Conservation (phyloP, 37 sponge, comb jelly and placozoan species). For the Haliclona indistincta region DNA sequence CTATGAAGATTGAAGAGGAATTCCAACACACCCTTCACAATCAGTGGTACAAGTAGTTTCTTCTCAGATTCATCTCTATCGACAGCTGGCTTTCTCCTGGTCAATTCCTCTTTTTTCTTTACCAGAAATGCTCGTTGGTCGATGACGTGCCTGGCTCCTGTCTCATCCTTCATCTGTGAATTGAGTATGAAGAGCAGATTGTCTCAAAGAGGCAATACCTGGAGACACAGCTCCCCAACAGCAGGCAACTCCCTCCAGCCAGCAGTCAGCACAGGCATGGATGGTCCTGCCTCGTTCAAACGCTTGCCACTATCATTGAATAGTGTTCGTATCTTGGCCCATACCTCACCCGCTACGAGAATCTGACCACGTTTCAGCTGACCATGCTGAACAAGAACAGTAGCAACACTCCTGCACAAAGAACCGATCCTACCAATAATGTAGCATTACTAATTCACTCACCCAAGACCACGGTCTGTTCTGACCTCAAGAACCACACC, state of each 20-base stretch:
- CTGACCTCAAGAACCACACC: constrained; percentile 70
- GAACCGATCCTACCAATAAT: background rate
- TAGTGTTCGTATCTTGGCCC: constrained; percentile 68
- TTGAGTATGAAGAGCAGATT: background rate
- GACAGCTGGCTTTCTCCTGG: background rate
- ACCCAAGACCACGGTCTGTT: constrained; percentile 67
- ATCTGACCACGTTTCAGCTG: constrained; percentile 51
- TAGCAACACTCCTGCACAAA: constrained; percentile 57
- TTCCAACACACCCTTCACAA: background rate
- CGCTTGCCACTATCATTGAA: constrained; percentile 24
- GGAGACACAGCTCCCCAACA: constrained; percentile 65
- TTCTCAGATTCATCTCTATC: background rate
- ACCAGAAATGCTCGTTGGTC: background rate
- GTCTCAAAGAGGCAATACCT: constrained; percentile 21
- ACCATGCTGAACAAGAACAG: constrained; percentile 72
- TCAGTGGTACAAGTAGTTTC: constrained; percentile 2
- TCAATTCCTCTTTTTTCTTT: background rate
- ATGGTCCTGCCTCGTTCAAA: constrained; percentile 46
- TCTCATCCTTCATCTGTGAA: constrained; percentile 16
- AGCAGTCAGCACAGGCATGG: constrained; percentile 64
- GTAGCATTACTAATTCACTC: background rate
- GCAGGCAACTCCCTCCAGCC: constrained; percentile 78
- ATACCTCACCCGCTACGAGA: constrained; percentile 56
- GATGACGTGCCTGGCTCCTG: background rate
- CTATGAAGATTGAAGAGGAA: background rate